Evolutionary conservation across 2,113 vertebrate species (phyloP).

Genomic region (Steatornis caripensis): DNA sequence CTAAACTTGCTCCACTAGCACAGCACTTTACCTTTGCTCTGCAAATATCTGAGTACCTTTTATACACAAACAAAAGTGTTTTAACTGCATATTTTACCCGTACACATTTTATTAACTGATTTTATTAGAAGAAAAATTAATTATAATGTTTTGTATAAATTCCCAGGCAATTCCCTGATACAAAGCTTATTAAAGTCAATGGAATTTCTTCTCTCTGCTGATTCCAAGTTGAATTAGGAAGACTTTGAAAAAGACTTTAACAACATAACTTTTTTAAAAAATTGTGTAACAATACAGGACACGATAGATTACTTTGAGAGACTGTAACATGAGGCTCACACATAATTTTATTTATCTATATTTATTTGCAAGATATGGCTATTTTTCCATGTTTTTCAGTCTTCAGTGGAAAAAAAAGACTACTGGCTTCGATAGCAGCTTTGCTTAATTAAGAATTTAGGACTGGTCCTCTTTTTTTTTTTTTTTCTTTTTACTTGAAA

Average conservation of each 20-base stretch:
- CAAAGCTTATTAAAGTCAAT: background rate
- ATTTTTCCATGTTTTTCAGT: background rate
- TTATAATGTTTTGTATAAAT: background rate
- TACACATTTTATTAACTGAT: background rate
- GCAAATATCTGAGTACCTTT: background rate
- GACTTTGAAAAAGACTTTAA: background rate
- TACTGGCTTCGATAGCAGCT: background rate
- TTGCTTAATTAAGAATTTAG: conserved; percentile 24
- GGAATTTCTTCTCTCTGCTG: background rate
- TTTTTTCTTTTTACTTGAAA: background rate
- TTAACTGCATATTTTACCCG: background rate
- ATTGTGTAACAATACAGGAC: background rate
- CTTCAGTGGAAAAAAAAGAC: background rate
- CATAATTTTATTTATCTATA: background rate
- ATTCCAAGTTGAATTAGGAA: conserved; percentile 7
- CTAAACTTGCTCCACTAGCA: background rate
- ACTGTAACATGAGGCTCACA: background rate
- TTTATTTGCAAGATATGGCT: background rate
- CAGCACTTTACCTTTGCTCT: background rate
- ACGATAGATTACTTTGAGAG: background rate
- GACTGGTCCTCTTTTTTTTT: background rate
- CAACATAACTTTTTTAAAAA: background rate
- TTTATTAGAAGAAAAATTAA: background rate
- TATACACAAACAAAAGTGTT: background rate
- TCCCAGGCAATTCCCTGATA: background rate